Base-by-base conservation (phyloP, 2,113 vertebrate species). In the Thomomys bottae region DNA sequence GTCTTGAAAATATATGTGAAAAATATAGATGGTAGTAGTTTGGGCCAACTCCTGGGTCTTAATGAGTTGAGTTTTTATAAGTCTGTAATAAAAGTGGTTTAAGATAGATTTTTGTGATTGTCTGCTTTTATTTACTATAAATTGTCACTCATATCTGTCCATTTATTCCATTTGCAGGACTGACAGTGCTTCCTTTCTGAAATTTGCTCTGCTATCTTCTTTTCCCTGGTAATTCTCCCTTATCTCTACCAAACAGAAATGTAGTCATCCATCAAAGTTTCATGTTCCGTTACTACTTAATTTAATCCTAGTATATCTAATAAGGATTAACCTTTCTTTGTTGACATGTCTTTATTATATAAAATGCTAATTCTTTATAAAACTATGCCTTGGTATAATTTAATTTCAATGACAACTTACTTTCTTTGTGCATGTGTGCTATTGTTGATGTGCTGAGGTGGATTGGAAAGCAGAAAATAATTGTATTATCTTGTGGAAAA, bases 11-110 rank as follows among this genome's bases (percentile, higher is more conserved):
- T 76, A 23, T 6, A 78, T 85, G 21, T 32, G 20, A 5, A 66
- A 14, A 73, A 36, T 64, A 8, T 81, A 72, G 87, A 89, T 70
- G 78, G 49, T 24, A 32, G 3, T 49, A 30, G 24, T 84, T 87
- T 75, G 68, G 17, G 24, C 59, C 83, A 90, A 92, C 94, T 91
- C 73, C 59, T 90, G 75, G 30, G 14, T 67, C 54, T 85, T 90
- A 83, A 70, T 54, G 4, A 67, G 28, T 85, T 7, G 14, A 32
- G 32, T 73, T 92, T 89, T 42, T 85, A 36, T 85, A 64, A 63
- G 64, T 40, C 11, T 23, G 36, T 84, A 36, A 34, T 28, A 59
- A 88, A 76, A 78, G 12, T 2, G 3, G 2, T 61, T 1, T 3
- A 64, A 57, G 12, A 6, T 64, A 6, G 45, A 59, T 66, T 71